These are phyloP conservation scores for Enteromius trimaculatus DNA, from an alignment of 2,797 vertebrate genomes.

Conservation along the genomic window DNA sequence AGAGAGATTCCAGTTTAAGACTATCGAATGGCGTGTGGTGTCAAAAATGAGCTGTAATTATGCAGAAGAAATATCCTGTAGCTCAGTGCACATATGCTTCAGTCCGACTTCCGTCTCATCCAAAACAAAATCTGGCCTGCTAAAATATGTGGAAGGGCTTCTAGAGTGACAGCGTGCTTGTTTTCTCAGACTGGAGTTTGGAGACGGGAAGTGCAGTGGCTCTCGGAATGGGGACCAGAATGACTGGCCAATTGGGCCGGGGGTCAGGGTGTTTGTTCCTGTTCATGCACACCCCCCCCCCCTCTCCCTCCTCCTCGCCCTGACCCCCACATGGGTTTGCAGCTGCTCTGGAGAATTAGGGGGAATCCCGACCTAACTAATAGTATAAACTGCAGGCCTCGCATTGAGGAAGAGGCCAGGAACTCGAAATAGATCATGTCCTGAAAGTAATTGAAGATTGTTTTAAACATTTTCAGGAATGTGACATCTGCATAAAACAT, in stretches of 20 bases:
- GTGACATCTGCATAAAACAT: constrained; percentile 8
- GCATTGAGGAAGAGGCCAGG: not conserved
- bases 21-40: not conserved
- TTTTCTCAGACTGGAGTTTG: constrained; percentile 51
- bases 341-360: constrained; percentile 44
- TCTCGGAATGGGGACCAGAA: constrained; percentile 39
- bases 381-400: constrained; percentile 20
- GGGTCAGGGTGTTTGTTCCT: constrained; percentile 69
- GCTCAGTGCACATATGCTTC: not conserved
- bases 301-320: constrained; percentile 7
- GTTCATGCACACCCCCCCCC: constrained; percentile 53
- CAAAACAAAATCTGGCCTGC: not conserved
- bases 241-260: constrained; percentile 67
- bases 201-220: constrained; percentile 51
- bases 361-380: constrained; percentile 50
- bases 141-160: constrained; percentile 36
- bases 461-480: not conserved
- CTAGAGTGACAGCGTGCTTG: constrained; percentile 40
- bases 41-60: not conserved
- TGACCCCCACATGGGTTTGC: constrained; percentile 33
- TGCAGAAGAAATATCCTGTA: constrained; percentile 2
- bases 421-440: constrained; percentile 34
- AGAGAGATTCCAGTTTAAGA: not conserved
- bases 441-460: constrained; percentile 21
- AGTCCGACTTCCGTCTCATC: constrained; percentile 10